Evolutionary conservation across 2,797 vertebrate genomes (phyloP).

Genomic region (Echiichthys vipera): DNA sequence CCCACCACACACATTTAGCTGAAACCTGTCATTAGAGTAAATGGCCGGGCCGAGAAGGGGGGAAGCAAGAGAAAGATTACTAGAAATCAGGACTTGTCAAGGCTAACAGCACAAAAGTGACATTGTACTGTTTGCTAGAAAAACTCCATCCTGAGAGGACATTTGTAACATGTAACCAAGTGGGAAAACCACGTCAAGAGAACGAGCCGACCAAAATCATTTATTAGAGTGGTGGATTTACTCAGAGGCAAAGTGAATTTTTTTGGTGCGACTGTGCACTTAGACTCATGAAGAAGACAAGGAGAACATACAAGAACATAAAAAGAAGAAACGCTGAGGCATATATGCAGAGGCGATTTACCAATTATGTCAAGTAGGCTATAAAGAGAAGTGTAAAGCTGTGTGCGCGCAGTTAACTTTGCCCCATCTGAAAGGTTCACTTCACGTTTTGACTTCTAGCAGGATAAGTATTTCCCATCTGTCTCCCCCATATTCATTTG

Average conservation of each 20-base stretch:
- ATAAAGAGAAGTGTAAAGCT: conserved; percentile 7
- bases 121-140: not conserved
- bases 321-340: not conserved
- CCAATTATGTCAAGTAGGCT: not conserved
- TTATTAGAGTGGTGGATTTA: not conserved
- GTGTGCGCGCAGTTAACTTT: not conserved
- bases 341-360: not conserved
- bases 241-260: not conserved
- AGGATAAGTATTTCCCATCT: not conserved
- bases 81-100: not conserved
- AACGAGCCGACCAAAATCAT: not conserved
- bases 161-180: conserved; percentile 20
- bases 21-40: conserved; percentile 19
- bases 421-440: conserved; percentile 15
- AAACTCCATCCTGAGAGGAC: not conserved
- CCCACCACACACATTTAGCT: conserved; percentile 26
- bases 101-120: conserved; percentile 6
- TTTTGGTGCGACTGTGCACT: not conserved
- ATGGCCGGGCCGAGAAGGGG: not conserved
- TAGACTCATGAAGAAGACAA: not conserved
- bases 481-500: conserved; percentile 1
- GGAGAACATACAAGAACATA: not conserved
- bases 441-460: conserved; percentile 22
- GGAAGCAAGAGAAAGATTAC: not conserved
- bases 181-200: not conserved